Evolutionary conservation across 1,140 invertebrate genomes (phyloP).

Genomic region (Trichonephila clavipes): DNA sequence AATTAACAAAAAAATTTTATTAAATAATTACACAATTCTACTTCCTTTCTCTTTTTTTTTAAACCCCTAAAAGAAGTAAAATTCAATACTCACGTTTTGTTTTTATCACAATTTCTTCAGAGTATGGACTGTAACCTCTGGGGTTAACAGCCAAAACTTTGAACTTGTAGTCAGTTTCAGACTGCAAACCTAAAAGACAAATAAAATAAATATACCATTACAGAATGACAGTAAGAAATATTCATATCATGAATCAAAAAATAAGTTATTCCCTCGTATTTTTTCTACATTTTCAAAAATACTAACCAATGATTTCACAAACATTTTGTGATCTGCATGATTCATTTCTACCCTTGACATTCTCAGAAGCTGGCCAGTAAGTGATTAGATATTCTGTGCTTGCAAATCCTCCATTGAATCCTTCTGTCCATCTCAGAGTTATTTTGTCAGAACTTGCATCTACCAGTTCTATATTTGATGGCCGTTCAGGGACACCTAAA

Average conservation of each 20-base stretch:
- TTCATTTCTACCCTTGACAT: slow-evolving; percentile 83
- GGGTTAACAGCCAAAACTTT: slow-evolving; percentile 78
- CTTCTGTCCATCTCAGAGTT: slow-evolving; percentile 90
- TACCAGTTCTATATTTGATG: slow-evolving; percentile 84
- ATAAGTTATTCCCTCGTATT: too few species aligned
- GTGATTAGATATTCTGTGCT: slow-evolving; percentile 92
- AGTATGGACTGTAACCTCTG: slow-evolving; percentile 77
- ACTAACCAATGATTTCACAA: slow-evolving; percentile 87
- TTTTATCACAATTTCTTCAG: slow-evolving; percentile 76
- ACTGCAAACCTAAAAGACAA: slow-evolving; percentile 76
- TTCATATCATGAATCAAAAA: too few species aligned
- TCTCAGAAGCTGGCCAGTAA: slow-evolving; percentile 78
- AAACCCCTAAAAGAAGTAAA: not conserved
- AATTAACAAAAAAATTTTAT: too few species aligned
- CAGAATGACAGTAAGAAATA: not conserved
- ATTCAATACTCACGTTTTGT: slow-evolving; percentile 77
- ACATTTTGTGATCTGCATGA: slow-evolving; percentile 89
- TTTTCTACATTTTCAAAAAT: not conserved
- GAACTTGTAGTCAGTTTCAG: slow-evolving; percentile 78
- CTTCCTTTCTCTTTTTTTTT: too few species aligned
- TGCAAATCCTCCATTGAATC: slow-evolving; percentile 92
- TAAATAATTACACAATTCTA: too few species aligned
- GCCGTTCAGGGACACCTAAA: slow-evolving; percentile 87
- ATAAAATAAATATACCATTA: not conserved
- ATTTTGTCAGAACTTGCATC: slow-evolving; percentile 85